Evolutionary conservation across 2,113 vertebrate genomes (phyloP).

Genomic region (Rhabdornis inornatus): DNA sequence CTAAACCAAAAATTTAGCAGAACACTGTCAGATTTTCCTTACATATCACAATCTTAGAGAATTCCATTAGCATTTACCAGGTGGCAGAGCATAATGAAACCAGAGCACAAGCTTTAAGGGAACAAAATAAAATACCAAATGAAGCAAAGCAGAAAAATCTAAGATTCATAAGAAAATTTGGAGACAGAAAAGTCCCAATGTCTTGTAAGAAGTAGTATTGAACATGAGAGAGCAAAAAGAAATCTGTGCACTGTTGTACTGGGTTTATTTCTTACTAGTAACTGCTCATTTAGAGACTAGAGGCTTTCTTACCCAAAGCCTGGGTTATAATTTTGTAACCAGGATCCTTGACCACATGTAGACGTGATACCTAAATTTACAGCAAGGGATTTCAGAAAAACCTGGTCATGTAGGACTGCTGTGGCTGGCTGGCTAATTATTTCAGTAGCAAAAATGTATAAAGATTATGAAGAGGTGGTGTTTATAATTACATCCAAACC

Average conservation of each 20-base stretch:
- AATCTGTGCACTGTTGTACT: background rate
- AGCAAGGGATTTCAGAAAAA: background rate
- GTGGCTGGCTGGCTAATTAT: background rate
- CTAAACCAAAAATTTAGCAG: background rate
- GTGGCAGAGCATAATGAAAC: constrained; percentile 32
- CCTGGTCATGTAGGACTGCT: background rate
- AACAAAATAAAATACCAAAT: background rate
- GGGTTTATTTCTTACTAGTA: background rate
- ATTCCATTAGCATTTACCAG: constrained; percentile 41
- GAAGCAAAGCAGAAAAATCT: background rate
- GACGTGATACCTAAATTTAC: background rate
- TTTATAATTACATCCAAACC: background rate
- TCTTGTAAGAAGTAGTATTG: background rate
- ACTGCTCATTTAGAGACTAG: background rate
- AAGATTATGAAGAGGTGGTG: background rate
- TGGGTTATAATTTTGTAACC: background rate
- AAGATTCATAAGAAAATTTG: background rate
- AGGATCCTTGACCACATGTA: background rate
- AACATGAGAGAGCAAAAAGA: background rate
- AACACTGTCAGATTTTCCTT: constrained; percentile 11
- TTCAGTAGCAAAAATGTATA: background rate
- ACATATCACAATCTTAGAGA: background rate
- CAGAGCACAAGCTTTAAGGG: background rate
- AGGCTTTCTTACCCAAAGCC: background rate
- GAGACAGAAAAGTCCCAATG: background rate